These are phyloP conservation scores for Jacana jacana DNA, from an alignment of 2,113 vertebrate species.

Conservation along the genomic window DNA sequence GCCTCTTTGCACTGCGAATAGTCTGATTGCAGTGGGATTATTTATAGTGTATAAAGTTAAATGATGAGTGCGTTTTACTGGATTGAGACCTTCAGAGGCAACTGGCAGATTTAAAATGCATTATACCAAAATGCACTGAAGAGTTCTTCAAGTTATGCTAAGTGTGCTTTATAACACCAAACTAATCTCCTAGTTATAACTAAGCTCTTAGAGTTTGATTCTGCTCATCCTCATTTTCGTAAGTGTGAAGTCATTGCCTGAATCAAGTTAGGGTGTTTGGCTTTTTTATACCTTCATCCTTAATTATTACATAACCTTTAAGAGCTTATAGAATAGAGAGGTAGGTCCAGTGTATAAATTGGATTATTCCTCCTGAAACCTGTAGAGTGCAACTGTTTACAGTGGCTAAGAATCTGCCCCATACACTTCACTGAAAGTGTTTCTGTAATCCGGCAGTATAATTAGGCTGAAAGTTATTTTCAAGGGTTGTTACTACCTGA, in stretches of 20 bases:
- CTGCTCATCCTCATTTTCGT: not conserved
- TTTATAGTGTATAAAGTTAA: not conserved
- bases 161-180: not conserved
- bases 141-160: not conserved
- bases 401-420: not conserved
- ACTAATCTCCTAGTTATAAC: conserved; percentile 12
- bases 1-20: not conserved
- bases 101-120: not conserved
- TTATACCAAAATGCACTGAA: not conserved
- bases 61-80: not conserved
- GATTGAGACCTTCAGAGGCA: not conserved
- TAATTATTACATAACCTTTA: not conserved
- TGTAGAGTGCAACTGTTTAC: not conserved
- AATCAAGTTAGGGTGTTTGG: not conserved
- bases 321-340: not conserved
- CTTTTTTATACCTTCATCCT: not conserved
- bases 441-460: not conserved
- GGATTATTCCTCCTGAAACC: not conserved
- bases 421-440: not conserved
- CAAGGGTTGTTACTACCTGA: not conserved
- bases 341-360: not conserved
- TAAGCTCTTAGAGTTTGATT: not conserved
- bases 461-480: conserved; percentile 13
- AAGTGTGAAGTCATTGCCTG: not conserved
- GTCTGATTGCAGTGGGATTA: not conserved